phyloP scores from a whole-genome alignment of 2,888 invertebrate genomes.

The Cantharis rustica region DNA sequence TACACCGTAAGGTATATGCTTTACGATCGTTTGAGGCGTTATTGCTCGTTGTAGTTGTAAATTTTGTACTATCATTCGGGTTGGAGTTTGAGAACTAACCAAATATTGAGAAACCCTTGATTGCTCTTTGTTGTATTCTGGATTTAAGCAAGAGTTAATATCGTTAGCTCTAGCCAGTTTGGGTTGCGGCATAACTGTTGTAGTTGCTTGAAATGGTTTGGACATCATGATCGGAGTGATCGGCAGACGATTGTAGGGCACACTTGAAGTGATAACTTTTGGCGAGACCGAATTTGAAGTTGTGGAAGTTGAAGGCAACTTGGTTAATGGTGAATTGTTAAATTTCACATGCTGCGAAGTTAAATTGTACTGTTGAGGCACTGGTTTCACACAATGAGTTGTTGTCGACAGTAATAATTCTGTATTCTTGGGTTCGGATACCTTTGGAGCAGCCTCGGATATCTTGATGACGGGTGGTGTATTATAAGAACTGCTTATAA shows the following conservation, averaged over 20 bases:
- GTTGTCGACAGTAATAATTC: neutral
- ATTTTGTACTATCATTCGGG: slow-evolving; percentile 43
- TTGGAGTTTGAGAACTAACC: slow-evolving; percentile 38
- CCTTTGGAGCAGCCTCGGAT: slow-evolving; percentile 2
- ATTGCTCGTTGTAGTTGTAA: slow-evolving; percentile 21
- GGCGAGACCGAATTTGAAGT: slow-evolving; percentile 25
- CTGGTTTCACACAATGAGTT: slow-evolving; percentile 13
- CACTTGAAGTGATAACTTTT: slow-evolving; percentile 34
- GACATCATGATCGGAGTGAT: slow-evolving; percentile 64
- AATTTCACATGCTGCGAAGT: slow-evolving; percentile 37
- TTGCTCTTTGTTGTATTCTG: slow-evolving; percentile 46
- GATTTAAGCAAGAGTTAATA: slow-evolving; percentile 23
- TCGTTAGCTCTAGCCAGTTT: slow-evolving; percentile 48
- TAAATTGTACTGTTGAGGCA: slow-evolving; percentile 30
- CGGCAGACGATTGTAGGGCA: slow-evolving; percentile 62
- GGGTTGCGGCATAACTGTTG: slow-evolving; percentile 53
- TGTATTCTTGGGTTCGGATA: neutral
- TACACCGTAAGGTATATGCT: slow-evolving; percentile 8
- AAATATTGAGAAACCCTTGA: slow-evolving; percentile 52
- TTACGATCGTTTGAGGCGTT: slow-evolving; percentile 10
- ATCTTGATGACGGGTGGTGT: slow-evolving; percentile 9
- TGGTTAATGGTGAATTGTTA: slow-evolving; percentile 10
- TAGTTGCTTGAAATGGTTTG: slow-evolving; percentile 62
- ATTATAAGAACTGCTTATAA: neutral
- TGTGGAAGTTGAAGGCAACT: slow-evolving; percentile 21